Evolutionary conservation across 1,140 invertebrate species (phyloP).

Genomic region (Panagrolaimus sp.): DNA sequence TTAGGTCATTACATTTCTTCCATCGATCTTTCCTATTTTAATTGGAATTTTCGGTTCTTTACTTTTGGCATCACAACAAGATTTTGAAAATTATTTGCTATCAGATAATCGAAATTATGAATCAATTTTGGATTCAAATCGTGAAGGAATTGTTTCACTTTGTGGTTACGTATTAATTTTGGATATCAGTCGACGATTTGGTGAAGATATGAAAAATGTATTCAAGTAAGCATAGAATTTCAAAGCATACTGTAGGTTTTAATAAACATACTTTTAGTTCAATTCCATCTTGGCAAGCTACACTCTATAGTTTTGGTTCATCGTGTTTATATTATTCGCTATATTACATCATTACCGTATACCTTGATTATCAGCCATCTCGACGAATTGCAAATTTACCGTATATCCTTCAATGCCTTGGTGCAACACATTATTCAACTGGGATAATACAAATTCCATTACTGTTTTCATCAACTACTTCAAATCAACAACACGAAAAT

Average conservation of each 20-base stretch:
- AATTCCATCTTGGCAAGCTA: too few relatives aligned
- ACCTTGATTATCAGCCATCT: neutral
- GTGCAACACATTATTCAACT: neutral
- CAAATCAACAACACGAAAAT: neutral
- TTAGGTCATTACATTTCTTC: conserved; percentile 13
- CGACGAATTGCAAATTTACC: neutral
- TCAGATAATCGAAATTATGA: conserved; percentile 59
- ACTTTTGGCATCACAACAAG: conserved; percentile 63
- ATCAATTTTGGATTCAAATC: conserved; percentile 73
- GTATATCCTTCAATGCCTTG: neutral
- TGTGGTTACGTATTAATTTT: conserved; percentile 70
- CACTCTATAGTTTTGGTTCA: too few relatives aligned
- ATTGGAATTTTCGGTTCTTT: conserved; percentile 69
- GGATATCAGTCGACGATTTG: conserved; percentile 12
- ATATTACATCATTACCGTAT: neutral
- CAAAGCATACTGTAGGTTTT: too few relatives aligned
- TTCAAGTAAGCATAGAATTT: neutral
- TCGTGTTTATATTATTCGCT: neutral
- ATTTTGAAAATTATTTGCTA: conserved; percentile 71
- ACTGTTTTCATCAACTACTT: neutral
- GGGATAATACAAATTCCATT: neutral
- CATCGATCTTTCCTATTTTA: conserved; percentile 64
- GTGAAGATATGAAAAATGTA: neutral
- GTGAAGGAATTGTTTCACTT: conserved; percentile 78
- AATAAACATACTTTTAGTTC: too few relatives aligned